A percentile compares a stretch with the other conserved stretches of the same genome.
These are phyloP conservation scores for Hirundo rustica DNA, from an alignment of 2,797 vertebrate species.

Conservation along the genomic window DNA sequence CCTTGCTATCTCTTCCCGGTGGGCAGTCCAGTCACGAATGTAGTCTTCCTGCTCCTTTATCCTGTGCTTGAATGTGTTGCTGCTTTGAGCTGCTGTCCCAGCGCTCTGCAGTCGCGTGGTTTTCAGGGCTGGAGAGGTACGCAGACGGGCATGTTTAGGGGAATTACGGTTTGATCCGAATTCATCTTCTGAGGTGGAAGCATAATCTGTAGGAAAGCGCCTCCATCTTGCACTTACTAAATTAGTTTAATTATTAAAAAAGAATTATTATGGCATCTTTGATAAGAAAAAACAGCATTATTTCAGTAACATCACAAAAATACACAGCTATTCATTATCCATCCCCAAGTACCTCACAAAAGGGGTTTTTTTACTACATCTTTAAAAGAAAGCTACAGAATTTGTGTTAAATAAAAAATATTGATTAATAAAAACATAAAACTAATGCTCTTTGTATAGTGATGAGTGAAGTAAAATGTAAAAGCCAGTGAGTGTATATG, in stretches of 20 bases:
- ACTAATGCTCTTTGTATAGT: conserved; percentile 61
- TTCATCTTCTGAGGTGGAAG: conserved; percentile 99
- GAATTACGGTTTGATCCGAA: conserved; percentile 94
- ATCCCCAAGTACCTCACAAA: conserved; percentile 67
- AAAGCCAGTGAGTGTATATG: conserved; percentile 28
- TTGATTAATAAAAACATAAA: conserved; percentile 68
- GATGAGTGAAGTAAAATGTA: conserved; percentile 66
- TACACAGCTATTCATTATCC: conserved; percentile 52
- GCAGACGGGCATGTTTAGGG: conserved; percentile 89
- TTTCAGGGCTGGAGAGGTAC: conserved; percentile 87
- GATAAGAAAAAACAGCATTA: conserved; percentile 48
- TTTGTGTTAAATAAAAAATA: conserved; percentile 72
- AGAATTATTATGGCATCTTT: conserved; percentile 77
- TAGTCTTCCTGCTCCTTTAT: conserved; percentile 98
- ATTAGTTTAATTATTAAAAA: conserved; percentile 83
- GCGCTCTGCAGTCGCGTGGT: conserved; percentile 84
- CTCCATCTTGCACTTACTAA: conserved; percentile 95
- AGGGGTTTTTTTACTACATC: conserved; percentile 60
- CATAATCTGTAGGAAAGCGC: conserved; percentile 96
- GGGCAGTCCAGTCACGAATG: conserved; percentile 97
- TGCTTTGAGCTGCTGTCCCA: conserved; percentile 77
- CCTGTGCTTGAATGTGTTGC: conserved; percentile 86
- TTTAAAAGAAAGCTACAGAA: conserved; percentile 70
- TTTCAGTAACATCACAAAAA: conserved; percentile 65
- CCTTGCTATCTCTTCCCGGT: conserved; percentile 99